Evolutionary conservation across 2,113 vertebrate genomes (phyloP).

Genomic region (Speoplatyrhinus poulsoni): DNA sequence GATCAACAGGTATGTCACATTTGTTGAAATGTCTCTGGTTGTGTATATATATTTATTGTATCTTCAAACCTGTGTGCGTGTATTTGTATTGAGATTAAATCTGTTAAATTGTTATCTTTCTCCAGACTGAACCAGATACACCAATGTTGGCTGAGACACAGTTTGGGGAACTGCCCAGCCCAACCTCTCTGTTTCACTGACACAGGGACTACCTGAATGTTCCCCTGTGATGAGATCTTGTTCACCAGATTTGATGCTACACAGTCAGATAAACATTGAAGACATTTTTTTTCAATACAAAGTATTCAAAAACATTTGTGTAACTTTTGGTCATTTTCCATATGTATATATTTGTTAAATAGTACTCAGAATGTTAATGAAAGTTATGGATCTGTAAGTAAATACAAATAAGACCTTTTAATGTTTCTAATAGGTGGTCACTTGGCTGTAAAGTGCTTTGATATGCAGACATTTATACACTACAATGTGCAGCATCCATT

Average conservation of each 20-base stretch:
- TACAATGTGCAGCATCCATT: too few relatives aligned
- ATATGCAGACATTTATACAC: too few relatives aligned
- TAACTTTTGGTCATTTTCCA: constrained; percentile 6
- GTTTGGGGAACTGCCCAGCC: constrained; percentile 77
- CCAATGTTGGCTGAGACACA: constrained; percentile 65
- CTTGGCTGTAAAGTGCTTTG: too few relatives aligned
- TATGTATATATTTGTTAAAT: constrained; percentile 25
- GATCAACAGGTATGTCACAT: constrained; percentile 64
- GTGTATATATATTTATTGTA: not conserved
- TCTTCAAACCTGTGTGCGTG: not conserved
- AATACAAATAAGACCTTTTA: too few relatives aligned
- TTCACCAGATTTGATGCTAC: not conserved
- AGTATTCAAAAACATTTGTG: constrained; percentile 1
- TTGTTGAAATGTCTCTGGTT: not conserved
- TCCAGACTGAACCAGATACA: constrained; percentile 69
- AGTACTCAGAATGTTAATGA: too few relatives aligned
- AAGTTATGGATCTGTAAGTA: too few relatives aligned
- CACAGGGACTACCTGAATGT: constrained; percentile 7
- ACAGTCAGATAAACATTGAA: constrained; percentile 20
- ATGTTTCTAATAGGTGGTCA: too few relatives aligned
- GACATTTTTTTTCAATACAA: constrained; percentile 28
- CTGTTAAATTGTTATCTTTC: constrained; percentile 22
- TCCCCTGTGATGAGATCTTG: not conserved
- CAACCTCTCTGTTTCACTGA: constrained; percentile 74
- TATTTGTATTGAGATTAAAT: not conserved